phyloP scores from a whole-genome alignment of 2,888 invertebrate genomes.

The Philereme vetulata region DNA sequence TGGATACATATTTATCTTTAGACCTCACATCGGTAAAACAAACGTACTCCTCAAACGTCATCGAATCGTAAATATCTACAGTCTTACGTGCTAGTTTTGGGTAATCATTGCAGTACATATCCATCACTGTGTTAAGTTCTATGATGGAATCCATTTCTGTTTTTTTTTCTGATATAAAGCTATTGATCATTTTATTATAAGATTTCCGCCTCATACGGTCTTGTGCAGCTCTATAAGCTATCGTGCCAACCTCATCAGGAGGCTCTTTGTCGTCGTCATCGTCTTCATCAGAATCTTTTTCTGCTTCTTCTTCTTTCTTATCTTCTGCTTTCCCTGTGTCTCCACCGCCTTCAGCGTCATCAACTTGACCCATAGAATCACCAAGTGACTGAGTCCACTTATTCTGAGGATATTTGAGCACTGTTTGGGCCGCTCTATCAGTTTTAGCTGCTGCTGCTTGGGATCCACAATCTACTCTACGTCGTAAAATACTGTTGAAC shows the following conservation, averaged over 20 bases:
- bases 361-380: conserved; percentile 59
- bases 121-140: conserved; percentile 78
- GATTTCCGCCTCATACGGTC: conserved; percentile 66
- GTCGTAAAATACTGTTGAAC: conserved; percentile 82
- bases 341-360: conserved; percentile 57
- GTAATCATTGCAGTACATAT: conserved; percentile 86
- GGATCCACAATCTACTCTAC: conserved; percentile 81
- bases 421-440: conserved; percentile 86
- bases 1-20: conserved; percentile 86
- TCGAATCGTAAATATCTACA: conserved; percentile 60
- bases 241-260: conserved; percentile 62
- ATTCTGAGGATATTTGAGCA: conserved; percentile 86
- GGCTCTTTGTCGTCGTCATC: conserved; percentile 47
- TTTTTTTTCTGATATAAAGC: conserved; percentile 54
- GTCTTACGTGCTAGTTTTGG: conserved; percentile 67
- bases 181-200: conserved; percentile 63
- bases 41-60: conserved; percentile 80
- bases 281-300: conserved; percentile 53
- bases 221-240: conserved; percentile 59
- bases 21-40: conserved; percentile 88
- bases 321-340: conserved; percentile 50
- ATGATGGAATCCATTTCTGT: conserved; percentile 65
- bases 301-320: conserved; percentile 36
- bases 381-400: conserved; percentile 86
- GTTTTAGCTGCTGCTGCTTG: conserved; percentile 82